Conservation (phyloP, 1,140 invertebrate genomes). For the Tetramorium parvispinum region DNA sequence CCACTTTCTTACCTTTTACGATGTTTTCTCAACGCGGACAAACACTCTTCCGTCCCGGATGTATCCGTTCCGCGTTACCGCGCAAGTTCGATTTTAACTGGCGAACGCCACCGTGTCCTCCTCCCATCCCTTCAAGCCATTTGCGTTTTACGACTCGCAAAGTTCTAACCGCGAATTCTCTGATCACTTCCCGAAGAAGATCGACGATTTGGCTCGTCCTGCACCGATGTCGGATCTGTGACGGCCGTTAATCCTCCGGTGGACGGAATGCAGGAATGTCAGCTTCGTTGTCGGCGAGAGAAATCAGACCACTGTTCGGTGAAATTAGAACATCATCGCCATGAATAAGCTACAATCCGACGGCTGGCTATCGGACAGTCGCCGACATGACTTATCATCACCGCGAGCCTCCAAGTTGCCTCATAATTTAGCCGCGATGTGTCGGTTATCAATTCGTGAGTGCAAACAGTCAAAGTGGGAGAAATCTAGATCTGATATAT, state of each 20-base stretch:
- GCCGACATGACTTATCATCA: constrained; percentile 21
- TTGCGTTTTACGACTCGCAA: constrained; percentile 51
- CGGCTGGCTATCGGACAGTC: neutral
- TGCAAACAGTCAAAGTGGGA: neutral
- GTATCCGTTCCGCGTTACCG: neutral
- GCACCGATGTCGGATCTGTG: constrained; percentile 14
- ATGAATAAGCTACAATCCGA: neutral
- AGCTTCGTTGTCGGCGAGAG: neutral
- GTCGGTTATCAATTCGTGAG: neutral
- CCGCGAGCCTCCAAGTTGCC: neutral
- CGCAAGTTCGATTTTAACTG: constrained; percentile 31
- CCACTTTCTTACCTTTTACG: constrained; percentile 3
- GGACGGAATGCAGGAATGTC: neutral
- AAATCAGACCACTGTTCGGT: constrained; percentile 11
- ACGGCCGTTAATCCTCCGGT: constrained; percentile 44
- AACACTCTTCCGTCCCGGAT: neutral
- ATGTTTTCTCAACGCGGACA: neutral
- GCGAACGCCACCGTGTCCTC: neutral
- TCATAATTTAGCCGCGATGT: constrained; percentile 10
- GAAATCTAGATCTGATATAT: neutral
- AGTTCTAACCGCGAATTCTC: neutral
- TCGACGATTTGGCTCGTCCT: neutral
- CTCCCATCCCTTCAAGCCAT: neutral
- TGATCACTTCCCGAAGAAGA: constrained; percentile 1
- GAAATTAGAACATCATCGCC: constrained; percentile 48